Evolutionary conservation across 2,888 invertebrate species (phyloP), one percentile per base, ranked within the genome.

Genomic region (Acleris laterana): DNA sequence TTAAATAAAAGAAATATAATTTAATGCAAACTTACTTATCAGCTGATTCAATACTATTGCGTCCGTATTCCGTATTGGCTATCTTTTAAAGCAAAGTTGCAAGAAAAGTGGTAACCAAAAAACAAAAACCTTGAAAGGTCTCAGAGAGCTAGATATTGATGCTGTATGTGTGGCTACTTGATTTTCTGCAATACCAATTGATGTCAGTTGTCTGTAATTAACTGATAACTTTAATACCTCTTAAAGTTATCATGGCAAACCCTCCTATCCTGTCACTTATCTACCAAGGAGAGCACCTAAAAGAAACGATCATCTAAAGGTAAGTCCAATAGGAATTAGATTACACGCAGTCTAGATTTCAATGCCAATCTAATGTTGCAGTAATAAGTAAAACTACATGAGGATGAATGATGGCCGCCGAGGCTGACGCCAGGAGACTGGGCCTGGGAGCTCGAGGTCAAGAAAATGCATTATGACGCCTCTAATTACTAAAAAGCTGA

Each of bases 401-500:
- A 80, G 74, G 71, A 87, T 90, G 88, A 76, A 85, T 87, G 87
- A 83, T 83, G 76, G 74, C 19, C 50, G 17, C 80, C 81, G 81
- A 85, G 79, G 76, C 78, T 76, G 72, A 83, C 84, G 73, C 84
- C 84, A 84, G 82, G 81, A 80, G 81, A 82, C 77, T 78, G 74
- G 70, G 74, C 80, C 83, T 84, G 82, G 80, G 80, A 82, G 79
- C 79, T 86, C 81, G 76, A 61, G 56, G 56, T 48, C 61, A 50
- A 72, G 79, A 79, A 77, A 79, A 89, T 89, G 83, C 83, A 80
- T 61, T 81, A 85, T 89, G 87, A 90, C 88, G 85, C 81, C 75
- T 86, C 90, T 91, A 91, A 82, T 76, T 68, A 81, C 90, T 91
- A 92, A 87, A 81, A 90, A 90, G 88, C 88, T 78, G 75, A 87